These are phyloP conservation scores for Chascanopsetta lugubris DNA, from an alignment of 2,113 vertebrate genomes.

Conservation along the genomic window DNA sequence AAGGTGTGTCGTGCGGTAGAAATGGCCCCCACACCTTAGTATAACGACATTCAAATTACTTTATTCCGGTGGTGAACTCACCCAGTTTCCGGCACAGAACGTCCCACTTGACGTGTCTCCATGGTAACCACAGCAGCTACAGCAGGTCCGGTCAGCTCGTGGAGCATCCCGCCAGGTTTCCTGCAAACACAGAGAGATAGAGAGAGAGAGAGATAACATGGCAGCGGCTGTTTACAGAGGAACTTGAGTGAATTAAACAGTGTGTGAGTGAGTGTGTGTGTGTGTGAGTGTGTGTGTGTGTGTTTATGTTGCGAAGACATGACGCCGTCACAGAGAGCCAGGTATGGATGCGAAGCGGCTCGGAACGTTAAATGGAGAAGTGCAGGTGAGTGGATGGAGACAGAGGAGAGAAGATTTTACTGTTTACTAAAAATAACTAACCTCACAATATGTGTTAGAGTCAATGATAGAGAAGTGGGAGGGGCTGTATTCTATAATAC, in stretches of 20 bases:
- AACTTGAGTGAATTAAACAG: not conserved
- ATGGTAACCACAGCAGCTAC: constrained; percentile 53
- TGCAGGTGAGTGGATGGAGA: constrained; percentile 56
- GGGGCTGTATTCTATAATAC: too few species aligned
- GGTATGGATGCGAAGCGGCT: constrained; percentile 51
- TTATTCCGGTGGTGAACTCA: constrained; percentile 16
- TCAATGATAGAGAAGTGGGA: too few species aligned
- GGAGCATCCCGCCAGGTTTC: constrained; percentile 41
- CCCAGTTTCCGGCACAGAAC: not conserved
- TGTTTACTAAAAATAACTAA: not conserved
- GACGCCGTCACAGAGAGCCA: constrained; percentile 60
- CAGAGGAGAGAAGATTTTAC: not conserved
- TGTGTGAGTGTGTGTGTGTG: not conserved
- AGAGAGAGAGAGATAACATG: not conserved
- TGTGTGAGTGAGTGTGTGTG: not conserved
- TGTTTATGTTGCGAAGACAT: constrained; percentile 31
- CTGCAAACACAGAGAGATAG: not conserved
- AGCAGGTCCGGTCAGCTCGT: constrained; percentile 16
- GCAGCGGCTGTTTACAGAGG: not conserved
- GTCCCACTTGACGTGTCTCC: constrained; percentile 40
- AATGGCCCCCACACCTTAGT: not conserved
- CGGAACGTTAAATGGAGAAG: constrained; percentile 56
- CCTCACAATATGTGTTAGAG: not conserved
- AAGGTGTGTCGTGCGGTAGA: not conserved
- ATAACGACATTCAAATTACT: too few species aligned